Evolutionary conservation across 2,888 invertebrate genomes (phyloP).

Genomic region (Acanthacorydalis orientalis): DNA sequence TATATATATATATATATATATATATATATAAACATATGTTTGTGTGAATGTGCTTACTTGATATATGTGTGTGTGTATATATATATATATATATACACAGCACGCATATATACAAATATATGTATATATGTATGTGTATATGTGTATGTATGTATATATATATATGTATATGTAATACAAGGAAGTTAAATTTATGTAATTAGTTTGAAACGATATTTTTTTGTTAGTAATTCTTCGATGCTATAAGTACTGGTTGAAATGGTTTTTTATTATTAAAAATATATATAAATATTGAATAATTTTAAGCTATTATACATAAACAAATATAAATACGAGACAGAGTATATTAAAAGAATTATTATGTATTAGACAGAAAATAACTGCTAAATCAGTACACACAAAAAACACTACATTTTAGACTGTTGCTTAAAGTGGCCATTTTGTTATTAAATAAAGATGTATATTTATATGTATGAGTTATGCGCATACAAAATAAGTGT

Average conservation of each 20-base stretch:
- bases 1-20: no score
- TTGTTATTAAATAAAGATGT: no score
- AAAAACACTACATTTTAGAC: no score
- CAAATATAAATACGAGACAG: not conserved
- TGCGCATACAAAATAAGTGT: no score
- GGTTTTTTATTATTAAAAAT: constrained; percentile 5
- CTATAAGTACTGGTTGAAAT: constrained; percentile 5
- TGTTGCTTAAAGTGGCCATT: no score
- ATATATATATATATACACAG: constrained; percentile 1
- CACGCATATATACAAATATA: not conserved
- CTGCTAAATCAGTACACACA: no score
- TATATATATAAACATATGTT: no score
- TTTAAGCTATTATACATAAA: constrained; percentile 2
- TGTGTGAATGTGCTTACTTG: not conserved
- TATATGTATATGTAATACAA: not conserved
- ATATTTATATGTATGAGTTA: no score
- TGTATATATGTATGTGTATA: not conserved
- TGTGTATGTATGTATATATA: not conserved
- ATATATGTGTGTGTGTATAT: not conserved
- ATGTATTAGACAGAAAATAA: no score
- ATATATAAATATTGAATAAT: constrained; percentile 6
- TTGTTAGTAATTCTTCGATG: constrained; percentile 3
- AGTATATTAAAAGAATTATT: no score
- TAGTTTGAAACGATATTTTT: constrained; percentile 1
- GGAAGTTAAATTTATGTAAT: constrained; percentile 1